These are phyloP conservation scores for Trichacis sp. DNA, from an alignment of 2,888 invertebrate species.

Conservation along the genomic window DNA sequence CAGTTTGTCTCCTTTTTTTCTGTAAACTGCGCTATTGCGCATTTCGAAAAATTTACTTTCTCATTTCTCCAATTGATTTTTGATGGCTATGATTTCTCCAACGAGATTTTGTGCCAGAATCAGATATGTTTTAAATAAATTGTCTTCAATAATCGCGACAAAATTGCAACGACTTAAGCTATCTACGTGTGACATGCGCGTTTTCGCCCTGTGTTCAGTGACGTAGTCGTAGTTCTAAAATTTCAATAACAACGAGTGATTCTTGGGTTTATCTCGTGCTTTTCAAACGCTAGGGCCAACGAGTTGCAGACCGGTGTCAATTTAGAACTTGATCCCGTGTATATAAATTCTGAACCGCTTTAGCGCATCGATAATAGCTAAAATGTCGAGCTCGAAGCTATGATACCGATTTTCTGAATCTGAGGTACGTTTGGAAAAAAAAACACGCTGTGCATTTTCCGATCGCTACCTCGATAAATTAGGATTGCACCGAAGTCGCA, in stretches of 20 bases:
- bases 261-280: constrained; percentile 36
- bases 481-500: constrained; percentile 39
- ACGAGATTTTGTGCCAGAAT: constrained; percentile 30
- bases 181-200: constrained; percentile 39
- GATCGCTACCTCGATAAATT: constrained; percentile 35
- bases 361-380: constrained; percentile 51
- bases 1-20: constrained; percentile 21
- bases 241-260: constrained; percentile 39
- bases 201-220: constrained; percentile 30
- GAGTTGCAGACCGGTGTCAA: constrained; percentile 54
- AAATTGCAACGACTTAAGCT: constrained; percentile 24
- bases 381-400: constrained; percentile 51
- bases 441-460: constrained; percentile 39
- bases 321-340: constrained; percentile 44
- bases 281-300: constrained; percentile 40
- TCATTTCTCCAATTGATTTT: constrained; percentile 12
- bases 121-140: constrained; percentile 37
- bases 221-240: constrained; percentile 40
- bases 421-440: constrained; percentile 46
- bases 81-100: constrained; percentile 14
- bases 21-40: constrained; percentile 39
- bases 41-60: constrained; percentile 37
- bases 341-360: constrained; percentile 52
- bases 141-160: constrained; percentile 24
- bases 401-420: constrained; percentile 48